phyloP scores from a whole-genome alignment of 2,113 vertebrate genomes.

The Mobula hypostoma region DNA sequence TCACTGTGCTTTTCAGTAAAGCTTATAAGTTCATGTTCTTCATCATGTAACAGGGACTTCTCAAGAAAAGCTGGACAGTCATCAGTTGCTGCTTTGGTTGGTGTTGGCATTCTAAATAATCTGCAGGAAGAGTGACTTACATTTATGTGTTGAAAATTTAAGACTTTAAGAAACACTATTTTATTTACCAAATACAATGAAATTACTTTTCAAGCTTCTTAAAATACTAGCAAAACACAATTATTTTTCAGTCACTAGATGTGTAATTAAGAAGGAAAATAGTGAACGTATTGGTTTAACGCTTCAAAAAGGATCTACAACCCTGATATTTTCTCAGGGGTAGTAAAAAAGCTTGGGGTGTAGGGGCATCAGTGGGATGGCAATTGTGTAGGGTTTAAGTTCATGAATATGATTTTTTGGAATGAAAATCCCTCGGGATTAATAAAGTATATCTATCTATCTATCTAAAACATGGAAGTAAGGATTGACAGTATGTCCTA shows the following conservation, averaged over 20 bases:
- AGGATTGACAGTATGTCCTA: neutral
- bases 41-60: conserved; percentile 44
- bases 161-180: conserved; percentile 34
- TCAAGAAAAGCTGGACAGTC: conserved; percentile 43
- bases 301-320: neutral
- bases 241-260: neutral
- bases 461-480: neutral
- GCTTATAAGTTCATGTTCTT: conserved; percentile 54
- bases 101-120: conserved; percentile 64
- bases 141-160: conserved; percentile 39
- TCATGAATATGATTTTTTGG: neutral
- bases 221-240: conserved; percentile 38
- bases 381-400: too few relatives aligned
- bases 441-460: too few relatives aligned
- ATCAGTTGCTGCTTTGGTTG: conserved; percentile 46
- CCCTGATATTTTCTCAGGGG: neutral
- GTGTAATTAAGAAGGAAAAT: neutral
- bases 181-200: conserved; percentile 31
- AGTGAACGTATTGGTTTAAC: neutral
- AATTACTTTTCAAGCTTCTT: conserved; percentile 8
- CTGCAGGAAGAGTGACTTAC: conserved; percentile 51
- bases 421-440: neutral
- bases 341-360: neutral
- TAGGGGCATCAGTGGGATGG: too few relatives aligned
- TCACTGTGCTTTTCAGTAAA: conserved; percentile 47